phyloP scores from a whole-genome alignment of 1,140 invertebrate genomes.

The Calycopis cecrops region DNA sequence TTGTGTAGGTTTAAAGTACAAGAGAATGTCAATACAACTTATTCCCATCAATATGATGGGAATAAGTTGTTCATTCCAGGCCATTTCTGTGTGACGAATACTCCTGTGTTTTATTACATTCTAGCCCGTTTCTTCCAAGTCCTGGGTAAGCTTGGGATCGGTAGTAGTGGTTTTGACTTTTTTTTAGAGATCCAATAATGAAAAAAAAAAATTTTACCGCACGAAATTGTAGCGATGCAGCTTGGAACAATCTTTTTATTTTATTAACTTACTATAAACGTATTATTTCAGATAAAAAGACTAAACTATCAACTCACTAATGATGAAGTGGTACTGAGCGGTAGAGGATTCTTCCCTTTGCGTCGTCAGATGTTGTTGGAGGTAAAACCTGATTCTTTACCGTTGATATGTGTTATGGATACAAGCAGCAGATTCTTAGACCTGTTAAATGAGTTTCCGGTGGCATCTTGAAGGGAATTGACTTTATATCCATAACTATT shows the following conservation, averaged over 20 bases:
- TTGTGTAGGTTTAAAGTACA: not conserved
- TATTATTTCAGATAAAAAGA: constrained; percentile 74
- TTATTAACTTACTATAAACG: not conserved
- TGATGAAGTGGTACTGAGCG: constrained; percentile 78
- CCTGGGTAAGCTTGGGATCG: too few species aligned
- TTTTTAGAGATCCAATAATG: too few species aligned
- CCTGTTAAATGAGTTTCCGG: too few species aligned
- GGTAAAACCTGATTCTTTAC: constrained; percentile 56
- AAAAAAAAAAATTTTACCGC: too few species aligned
- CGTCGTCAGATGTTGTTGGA: constrained; percentile 78
- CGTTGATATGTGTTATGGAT: not conserved
- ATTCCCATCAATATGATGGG: too few species aligned
- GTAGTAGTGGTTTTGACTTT: too few species aligned
- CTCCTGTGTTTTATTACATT: too few species aligned
- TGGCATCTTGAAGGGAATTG: too few species aligned
- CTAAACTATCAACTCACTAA: constrained; percentile 77
- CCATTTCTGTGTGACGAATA: too few species aligned
- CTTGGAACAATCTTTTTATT: not conserved
- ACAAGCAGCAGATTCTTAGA: not conserved
- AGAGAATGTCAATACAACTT: not conserved
- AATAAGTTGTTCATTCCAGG: too few species aligned
- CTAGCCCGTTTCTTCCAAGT: not conserved
- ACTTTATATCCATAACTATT: too few species aligned
- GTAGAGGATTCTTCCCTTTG: constrained; percentile 80
- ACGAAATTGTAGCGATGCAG: not conserved